Conservation (phyloP, 2,888 invertebrate species). For the Zele albiditarsus region DNA sequence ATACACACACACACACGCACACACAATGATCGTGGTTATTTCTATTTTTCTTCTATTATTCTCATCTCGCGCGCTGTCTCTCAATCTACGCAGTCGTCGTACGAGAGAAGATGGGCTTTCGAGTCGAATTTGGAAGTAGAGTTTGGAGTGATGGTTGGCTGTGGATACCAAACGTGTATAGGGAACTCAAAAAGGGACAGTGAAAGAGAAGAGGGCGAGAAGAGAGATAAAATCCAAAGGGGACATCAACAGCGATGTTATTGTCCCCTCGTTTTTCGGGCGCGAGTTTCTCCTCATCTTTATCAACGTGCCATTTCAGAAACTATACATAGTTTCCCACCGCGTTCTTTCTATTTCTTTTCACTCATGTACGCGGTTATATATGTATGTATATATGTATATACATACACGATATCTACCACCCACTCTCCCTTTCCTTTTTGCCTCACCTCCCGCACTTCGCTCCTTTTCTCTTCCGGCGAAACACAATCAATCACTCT, state of each 20-base stretch:
- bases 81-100: conserved; percentile 19
- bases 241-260: conserved; percentile 49
- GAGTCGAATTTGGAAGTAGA: conserved; percentile 61
- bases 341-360: conserved; percentile 53
- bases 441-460: conserved; percentile 51
- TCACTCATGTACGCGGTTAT: conserved; percentile 43
- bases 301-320: conserved; percentile 59
- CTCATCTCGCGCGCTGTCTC: conserved; percentile 53
- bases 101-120: conserved; percentile 47
- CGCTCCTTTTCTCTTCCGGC: conserved; percentile 65
- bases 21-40: conserved; percentile 50
- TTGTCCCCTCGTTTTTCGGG: conserved; percentile 62
- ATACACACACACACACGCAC: not conserved
- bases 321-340: conserved; percentile 40
- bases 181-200: conserved; percentile 33
- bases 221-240: conserved; percentile 39
- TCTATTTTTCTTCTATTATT: conserved; percentile 62
- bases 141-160: conserved; percentile 53
- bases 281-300: conserved; percentile 64
- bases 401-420: conserved; percentile 18
- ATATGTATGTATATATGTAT: not conserved
- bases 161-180: conserved; percentile 26
- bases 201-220: conserved; percentile 42
- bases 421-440: conserved; percentile 43
- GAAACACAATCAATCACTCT: conserved; percentile 73